Percentiles rank a stretch among this genome's conserved stretches.
These are phyloP conservation scores for Brachynemurus nebulosus DNA, from an alignment of 2,888 invertebrate genomes.

Conservation along the genomic window DNA sequence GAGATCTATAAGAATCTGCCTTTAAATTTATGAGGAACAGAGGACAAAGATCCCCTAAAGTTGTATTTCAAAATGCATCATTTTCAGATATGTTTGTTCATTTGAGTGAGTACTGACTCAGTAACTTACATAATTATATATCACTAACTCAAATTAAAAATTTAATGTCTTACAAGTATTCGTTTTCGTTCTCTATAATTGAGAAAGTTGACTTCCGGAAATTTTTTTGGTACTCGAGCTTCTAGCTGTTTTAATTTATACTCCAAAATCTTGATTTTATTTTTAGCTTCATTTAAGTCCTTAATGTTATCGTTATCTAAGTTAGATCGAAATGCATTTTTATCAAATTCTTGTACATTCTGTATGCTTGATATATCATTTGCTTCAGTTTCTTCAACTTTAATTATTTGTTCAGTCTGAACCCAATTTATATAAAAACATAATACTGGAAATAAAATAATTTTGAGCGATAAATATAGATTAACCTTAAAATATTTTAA, in stretches of 20 bases:
- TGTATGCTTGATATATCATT: slow-evolving; percentile 12
- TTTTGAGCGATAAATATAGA: not conserved
- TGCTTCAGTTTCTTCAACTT: slow-evolving; percentile 16
- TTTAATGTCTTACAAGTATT: slow-evolving; percentile 74
- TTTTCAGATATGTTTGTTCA: too few species aligned
- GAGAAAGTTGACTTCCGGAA: slow-evolving; percentile 81
- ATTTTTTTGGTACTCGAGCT: slow-evolving; percentile 62
- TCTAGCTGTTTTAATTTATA: slow-evolving; percentile 59
- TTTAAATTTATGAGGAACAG: too few species aligned
- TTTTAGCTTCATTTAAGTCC: slow-evolving; percentile 47
- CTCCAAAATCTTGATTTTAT: slow-evolving; percentile 51
- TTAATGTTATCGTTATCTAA: slow-evolving; percentile 26
- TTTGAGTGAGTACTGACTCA: too few species aligned
- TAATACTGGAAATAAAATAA: slow-evolving; percentile 24
- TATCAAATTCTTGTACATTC: slow-evolving; percentile 10
- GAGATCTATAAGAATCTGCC: too few species aligned
- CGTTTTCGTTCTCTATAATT: slow-evolving; percentile 86
- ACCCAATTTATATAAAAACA: slow-evolving; percentile 32
- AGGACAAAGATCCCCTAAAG: too few species aligned
- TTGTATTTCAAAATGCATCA: too few species aligned
- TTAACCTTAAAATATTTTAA: not conserved
- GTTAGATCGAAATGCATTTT: slow-evolving; percentile 27
- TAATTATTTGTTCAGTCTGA: slow-evolving; percentile 25
- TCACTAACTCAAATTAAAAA: too few species aligned
- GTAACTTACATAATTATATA: too few species aligned